A percentile compares a stretch with the other conserved stretches of the same genome.
Evolutionary conservation across 2,888 invertebrate genomes (phyloP).

Genomic region (Oligia strigilis): DNA sequence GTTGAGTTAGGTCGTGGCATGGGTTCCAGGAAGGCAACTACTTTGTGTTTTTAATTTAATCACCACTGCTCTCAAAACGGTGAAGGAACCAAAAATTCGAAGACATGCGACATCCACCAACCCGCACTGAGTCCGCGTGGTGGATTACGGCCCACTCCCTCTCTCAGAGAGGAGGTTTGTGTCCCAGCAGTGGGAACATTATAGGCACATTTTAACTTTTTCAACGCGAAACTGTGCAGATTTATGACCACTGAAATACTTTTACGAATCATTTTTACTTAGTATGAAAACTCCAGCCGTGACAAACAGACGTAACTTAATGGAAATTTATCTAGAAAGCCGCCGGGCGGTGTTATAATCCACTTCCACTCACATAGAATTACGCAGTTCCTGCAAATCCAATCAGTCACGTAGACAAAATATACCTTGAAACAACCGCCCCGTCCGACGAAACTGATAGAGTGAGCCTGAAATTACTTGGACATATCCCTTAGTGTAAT

Average conservation of each 20-base stretch:
- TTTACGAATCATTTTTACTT: constrained; percentile 25
- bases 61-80: too few relatives aligned
- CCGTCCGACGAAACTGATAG: constrained; percentile 41
- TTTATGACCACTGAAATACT: constrained; percentile 39
- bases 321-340: constrained; percentile 40
- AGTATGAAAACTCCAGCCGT: constrained; percentile 22
- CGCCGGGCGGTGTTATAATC: constrained; percentile 9
- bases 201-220: constrained; percentile 9
- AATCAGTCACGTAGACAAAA: constrained; percentile 50
- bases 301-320: constrained; percentile 30
- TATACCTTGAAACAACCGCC: constrained; percentile 42
- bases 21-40: neutral
- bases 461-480: constrained; percentile 37
- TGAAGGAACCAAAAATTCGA: neutral
- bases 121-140: neutral
- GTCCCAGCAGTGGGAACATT: neutral
- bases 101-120: neutral
- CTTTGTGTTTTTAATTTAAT: neutral
- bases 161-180: neutral
- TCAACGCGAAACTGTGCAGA: constrained; percentile 18
- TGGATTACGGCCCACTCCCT: neutral
- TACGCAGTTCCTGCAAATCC: constrained; percentile 41
- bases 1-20: too few relatives aligned
- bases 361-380: constrained; percentile 35
- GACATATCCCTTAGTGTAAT: constrained; percentile 44